phyloP scores from a whole-genome alignment of 1,140 invertebrate species.

The Eubasilissa regina region DNA sequence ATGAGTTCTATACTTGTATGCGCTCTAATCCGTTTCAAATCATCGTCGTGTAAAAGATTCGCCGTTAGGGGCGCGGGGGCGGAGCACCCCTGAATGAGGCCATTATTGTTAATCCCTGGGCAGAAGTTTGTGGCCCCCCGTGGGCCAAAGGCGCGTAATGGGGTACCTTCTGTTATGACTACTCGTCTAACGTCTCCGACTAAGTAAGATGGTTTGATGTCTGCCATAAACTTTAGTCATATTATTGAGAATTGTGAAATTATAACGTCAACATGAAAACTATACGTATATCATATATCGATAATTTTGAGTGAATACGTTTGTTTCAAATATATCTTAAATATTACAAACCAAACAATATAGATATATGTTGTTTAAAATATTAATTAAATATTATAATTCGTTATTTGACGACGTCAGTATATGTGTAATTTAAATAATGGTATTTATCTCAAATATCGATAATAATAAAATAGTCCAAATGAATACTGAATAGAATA shows the following conservation, averaged over 20 bases:
- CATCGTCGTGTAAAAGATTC: slow-evolving; percentile 56
- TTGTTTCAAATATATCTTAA: too few relatives aligned
- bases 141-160: neutral
- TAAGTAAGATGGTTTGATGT: slow-evolving; percentile 8
- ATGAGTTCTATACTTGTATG: slow-evolving; percentile 14
- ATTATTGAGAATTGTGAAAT: neutral
- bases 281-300: too few relatives aligned
- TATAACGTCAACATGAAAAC: too few relatives aligned
- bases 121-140: slow-evolving; percentile 33
- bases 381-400: too few relatives aligned
- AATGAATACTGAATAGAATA: too few relatives aligned
- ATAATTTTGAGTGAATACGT: too few relatives aligned
- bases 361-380: too few relatives aligned
- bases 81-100: slow-evolving; percentile 68
- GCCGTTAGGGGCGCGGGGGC: slow-evolving; percentile 54
- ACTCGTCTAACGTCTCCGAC: slow-evolving; percentile 32
- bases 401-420: too few relatives aligned
- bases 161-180: slow-evolving; percentile 49
- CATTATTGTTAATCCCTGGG: slow-evolving; percentile 56
- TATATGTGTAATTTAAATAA: too few relatives aligned
- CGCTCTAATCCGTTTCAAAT: slow-evolving; percentile 54
- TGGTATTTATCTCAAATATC: too few relatives aligned
- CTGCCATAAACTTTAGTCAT: slow-evolving; percentile 2
- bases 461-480: too few relatives aligned
- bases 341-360: too few relatives aligned